Conservation (phyloP, 1,140 invertebrate genomes). For the Rhagoletis pomonella region DNA sequence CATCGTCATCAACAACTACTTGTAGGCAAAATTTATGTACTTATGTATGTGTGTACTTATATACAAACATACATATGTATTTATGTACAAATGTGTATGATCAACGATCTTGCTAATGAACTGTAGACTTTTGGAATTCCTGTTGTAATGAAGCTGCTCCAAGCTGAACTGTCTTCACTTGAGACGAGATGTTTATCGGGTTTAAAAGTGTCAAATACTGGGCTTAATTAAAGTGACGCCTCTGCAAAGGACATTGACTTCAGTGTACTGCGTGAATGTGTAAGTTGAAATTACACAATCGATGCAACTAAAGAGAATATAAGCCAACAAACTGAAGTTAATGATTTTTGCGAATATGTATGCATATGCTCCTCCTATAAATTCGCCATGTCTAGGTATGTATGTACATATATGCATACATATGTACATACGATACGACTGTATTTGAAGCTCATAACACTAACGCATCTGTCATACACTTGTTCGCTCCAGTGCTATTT, state of each 20-base stretch:
- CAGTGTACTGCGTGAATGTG: neutral
- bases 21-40: too few species aligned
- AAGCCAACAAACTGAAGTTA: neutral
- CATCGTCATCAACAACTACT: neutral
- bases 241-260: slow-evolving; percentile 64
- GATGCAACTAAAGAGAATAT: neutral
- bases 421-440: neutral
- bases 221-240: slow-evolving; percentile 68
- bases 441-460: neutral
- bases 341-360: neutral
- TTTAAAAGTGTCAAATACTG: slow-evolving; percentile 60
- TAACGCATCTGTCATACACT: slow-evolving; percentile 6
- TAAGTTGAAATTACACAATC: neutral
- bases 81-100: neutral
- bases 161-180: neutral
- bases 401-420: neutral
- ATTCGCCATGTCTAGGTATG: neutral
- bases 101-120: slow-evolving; percentile 25
- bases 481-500: slow-evolving; percentile 6
- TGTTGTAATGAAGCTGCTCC: slow-evolving; percentile 39
- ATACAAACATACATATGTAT: neutral
- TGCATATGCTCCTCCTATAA: neutral
- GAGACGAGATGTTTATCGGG: slow-evolving; percentile 58
- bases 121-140: slow-evolving; percentile 30
- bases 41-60: neutral